These are phyloP conservation scores for Toxotes chatareus DNA, from an alignment of 2,113 vertebrate genomes.

Conservation along the genomic window DNA sequence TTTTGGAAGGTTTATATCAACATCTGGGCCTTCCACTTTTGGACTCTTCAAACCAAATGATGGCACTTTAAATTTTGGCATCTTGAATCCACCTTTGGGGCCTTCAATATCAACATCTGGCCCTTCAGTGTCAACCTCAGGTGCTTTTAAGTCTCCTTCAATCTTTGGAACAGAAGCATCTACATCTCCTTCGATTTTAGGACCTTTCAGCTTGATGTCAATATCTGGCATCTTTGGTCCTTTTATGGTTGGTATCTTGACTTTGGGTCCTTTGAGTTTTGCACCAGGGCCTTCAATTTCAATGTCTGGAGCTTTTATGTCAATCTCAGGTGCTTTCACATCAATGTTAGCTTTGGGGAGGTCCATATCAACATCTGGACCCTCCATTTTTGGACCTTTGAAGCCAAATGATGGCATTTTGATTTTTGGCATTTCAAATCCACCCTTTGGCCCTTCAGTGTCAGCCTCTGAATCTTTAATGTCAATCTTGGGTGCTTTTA, in stretches of 20 bases:
- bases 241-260: slow-evolving; percentile 72
- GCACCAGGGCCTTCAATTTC: background rate
- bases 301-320: background rate
- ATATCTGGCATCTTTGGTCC: slow-evolving; percentile 1
- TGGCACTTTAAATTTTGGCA: slow-evolving; percentile 14
- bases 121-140: slow-evolving; percentile 8
- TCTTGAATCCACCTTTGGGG: background rate
- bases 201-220: slow-evolving; percentile 63
- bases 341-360: slow-evolving; percentile 9
- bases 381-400: background rate
- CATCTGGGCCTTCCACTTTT: background rate
- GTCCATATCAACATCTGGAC: background rate
- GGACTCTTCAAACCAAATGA: background rate
- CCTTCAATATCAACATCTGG: slow-evolving; percentile 19
- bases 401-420: slow-evolving; percentile 74
- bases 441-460: too few relatives aligned
- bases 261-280: background rate
- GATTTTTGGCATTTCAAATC: too few relatives aligned
- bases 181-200: slow-evolving; percentile 75
- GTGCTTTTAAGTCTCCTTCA: slow-evolving; percentile 17
- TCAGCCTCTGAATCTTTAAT: too few relatives aligned
- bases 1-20: background rate
- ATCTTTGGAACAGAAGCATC: slow-evolving; percentile 10
- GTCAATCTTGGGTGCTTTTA: too few relatives aligned
- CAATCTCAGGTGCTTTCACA: background rate